Conservation (phyloP, 1,140 invertebrate genomes). For the Elymnias hypermnestra region DNA sequence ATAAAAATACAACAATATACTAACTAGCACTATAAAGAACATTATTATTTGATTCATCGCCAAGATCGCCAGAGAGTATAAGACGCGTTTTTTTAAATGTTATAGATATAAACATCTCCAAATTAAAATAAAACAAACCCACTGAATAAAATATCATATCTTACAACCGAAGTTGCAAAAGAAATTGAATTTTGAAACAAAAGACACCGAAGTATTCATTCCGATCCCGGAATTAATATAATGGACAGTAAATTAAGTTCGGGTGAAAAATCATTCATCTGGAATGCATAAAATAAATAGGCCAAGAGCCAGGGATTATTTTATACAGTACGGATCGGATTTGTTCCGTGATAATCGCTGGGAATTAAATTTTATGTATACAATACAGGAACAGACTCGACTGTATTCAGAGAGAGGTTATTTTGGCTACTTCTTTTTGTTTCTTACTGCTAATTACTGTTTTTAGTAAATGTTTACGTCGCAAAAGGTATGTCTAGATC, state of each 20-base stretch:
- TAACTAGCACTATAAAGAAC: no score
- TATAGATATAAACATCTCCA: no score
- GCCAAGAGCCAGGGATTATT: slow-evolving; percentile 25
- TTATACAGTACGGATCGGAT: slow-evolving; percentile 22
- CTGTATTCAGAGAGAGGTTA: not conserved
- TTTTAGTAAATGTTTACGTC: not conserved
- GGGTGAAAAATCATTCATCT: slow-evolving; percentile 35
- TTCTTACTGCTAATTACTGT: not conserved
- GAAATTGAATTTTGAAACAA: slow-evolving; percentile 37
- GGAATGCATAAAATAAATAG: slow-evolving; percentile 38
- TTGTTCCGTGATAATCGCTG: slow-evolving; percentile 25
- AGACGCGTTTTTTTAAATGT: no score
- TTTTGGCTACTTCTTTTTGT: not conserved
- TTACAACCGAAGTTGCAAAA: not conserved
- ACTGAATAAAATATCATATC: not conserved
- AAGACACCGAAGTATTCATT: slow-evolving; percentile 30
- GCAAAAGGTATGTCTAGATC: no score
- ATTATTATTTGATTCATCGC: no score
- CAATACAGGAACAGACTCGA: not conserved
- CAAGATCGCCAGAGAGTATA: no score
- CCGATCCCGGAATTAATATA: slow-evolving; percentile 37
- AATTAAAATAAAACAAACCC: no score
- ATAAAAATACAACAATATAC: no score
- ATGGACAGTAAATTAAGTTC: slow-evolving; percentile 46
- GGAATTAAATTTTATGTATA: slow-evolving; percentile 26